Conservation (phyloP, 2,888 invertebrate genomes). For the Scaptomyza parva region DNA sequence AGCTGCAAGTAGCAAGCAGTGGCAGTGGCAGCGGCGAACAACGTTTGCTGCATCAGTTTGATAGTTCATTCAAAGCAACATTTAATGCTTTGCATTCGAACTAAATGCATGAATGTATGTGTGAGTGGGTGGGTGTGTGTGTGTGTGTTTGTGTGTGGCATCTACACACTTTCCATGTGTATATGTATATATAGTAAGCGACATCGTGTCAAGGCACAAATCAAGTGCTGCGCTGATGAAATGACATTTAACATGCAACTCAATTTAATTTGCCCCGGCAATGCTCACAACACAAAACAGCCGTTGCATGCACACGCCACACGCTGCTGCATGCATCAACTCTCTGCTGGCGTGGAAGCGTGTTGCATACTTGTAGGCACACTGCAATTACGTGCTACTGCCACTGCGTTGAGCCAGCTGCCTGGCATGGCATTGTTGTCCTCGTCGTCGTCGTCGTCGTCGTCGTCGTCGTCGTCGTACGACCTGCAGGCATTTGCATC, state of each 20-base stretch:
- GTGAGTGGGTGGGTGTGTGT: constrained; percentile 1
- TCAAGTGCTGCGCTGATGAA: constrained; percentile 70
- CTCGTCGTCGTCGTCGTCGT: constrained; percentile 23
- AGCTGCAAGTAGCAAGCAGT: constrained; percentile 9
- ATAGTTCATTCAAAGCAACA: constrained; percentile 74
- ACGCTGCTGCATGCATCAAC: constrained; percentile 31
- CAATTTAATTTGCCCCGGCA: constrained; percentile 75
- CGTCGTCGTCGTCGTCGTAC: constrained; percentile 13
- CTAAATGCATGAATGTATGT: constrained; percentile 3
- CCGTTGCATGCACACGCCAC: constrained; percentile 8
- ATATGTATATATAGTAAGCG: constrained; percentile 13
- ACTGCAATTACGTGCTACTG: constrained; percentile 69
- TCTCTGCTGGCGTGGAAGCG: constrained; percentile 25
- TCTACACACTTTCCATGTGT: constrained; percentile 29
- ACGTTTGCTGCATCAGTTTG: constrained; percentile 63
- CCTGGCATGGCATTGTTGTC: constrained; percentile 36
- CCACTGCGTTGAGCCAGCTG: constrained; percentile 45
- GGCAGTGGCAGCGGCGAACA: constrained; percentile 26
- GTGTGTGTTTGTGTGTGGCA: constrained; percentile 6
- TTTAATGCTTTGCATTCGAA: constrained; percentile 72
- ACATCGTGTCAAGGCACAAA: constrained; percentile 69
- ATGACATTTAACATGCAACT: constrained; percentile 78
- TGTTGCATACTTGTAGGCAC: constrained; percentile 65
- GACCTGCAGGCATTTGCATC: constrained; percentile 69
- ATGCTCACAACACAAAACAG: constrained; percentile 42